These are phyloP conservation scores for Nothocercus nigrocapillus DNA, from an alignment of 2,113 vertebrate genomes.

Conservation along the genomic window DNA sequence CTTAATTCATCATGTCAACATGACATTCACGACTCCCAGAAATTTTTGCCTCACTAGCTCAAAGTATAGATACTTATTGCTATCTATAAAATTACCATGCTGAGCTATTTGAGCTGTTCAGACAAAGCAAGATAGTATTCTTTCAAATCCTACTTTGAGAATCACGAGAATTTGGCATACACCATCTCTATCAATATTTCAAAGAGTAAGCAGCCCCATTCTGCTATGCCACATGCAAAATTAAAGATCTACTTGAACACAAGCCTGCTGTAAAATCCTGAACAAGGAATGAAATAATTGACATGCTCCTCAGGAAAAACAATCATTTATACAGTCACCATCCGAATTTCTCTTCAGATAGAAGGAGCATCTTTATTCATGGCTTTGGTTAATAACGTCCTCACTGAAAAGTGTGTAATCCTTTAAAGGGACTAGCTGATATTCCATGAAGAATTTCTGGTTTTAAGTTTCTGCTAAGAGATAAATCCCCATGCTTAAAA, in stretches of 20 bases:
- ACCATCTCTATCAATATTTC: slow-evolving; percentile 27
- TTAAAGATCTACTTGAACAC: slow-evolving; percentile 14
- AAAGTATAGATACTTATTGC: background rate
- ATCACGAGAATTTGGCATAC: background rate
- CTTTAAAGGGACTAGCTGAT: slow-evolving; percentile 27
- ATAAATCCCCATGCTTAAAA: slow-evolving; percentile 20
- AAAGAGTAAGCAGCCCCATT: slow-evolving; percentile 18
- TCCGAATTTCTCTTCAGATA: background rate
- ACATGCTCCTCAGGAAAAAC: background rate
- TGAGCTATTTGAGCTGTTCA: background rate
- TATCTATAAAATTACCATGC: background rate
- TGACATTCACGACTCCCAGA: background rate
- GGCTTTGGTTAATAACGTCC: background rate
- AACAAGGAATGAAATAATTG: background rate
- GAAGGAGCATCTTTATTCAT: background rate
- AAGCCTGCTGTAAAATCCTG: background rate
- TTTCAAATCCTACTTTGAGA: background rate
- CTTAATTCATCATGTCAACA: slow-evolving; percentile 14
- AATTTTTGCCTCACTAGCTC: background rate
- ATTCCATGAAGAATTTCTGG: slow-evolving; percentile 35
- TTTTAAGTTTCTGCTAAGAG: slow-evolving; percentile 33
- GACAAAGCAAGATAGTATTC: background rate
- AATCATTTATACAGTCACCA: background rate
- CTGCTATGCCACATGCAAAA: slow-evolving; percentile 42
- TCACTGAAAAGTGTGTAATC: background rate